These are phyloP conservation scores for Irena cyanogastra DNA, from an alignment of 2,113 vertebrate species.

Conservation along the genomic window DNA sequence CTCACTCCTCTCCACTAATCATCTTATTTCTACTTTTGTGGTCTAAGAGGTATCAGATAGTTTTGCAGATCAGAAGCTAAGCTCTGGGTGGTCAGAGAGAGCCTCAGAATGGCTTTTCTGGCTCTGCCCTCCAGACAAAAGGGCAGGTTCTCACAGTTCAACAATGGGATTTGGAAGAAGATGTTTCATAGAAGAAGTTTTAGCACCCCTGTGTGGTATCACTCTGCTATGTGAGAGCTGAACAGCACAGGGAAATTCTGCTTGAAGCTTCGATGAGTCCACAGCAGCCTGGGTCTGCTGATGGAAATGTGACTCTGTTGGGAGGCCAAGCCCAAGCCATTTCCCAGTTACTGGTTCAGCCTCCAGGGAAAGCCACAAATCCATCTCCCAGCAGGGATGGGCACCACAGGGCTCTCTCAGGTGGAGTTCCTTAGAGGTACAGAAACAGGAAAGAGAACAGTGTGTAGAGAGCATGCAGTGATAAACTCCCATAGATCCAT, in stretches of 20 bases:
- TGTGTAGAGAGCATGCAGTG: not conserved
- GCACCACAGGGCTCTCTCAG: not conserved
- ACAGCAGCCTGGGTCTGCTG: not conserved
- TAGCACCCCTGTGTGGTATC: constrained; percentile 86
- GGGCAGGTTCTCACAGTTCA: not conserved
- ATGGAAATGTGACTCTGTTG: not conserved
- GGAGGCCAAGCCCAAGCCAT: not conserved
- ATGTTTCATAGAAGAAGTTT: constrained; percentile 75
- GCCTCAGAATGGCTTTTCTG: not conserved
- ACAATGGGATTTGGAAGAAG: not conserved
- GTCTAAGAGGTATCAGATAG: not conserved
- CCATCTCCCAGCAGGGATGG: not conserved
- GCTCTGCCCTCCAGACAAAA: not conserved
- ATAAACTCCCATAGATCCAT: not conserved
- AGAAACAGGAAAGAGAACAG: not conserved
- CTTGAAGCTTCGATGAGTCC: not conserved
- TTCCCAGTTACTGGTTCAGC: not conserved
- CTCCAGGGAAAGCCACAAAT: not conserved
- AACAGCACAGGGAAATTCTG: not conserved
- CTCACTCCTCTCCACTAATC: not conserved
- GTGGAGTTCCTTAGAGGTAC: not conserved
- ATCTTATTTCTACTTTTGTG: not conserved
- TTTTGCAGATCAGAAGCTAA: not conserved
- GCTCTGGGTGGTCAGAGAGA: not conserved
- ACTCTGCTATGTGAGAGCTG: constrained; percentile 62